Conservation (phyloP, 2,797 vertebrate genomes). For the Simalia tracyae region DNA sequence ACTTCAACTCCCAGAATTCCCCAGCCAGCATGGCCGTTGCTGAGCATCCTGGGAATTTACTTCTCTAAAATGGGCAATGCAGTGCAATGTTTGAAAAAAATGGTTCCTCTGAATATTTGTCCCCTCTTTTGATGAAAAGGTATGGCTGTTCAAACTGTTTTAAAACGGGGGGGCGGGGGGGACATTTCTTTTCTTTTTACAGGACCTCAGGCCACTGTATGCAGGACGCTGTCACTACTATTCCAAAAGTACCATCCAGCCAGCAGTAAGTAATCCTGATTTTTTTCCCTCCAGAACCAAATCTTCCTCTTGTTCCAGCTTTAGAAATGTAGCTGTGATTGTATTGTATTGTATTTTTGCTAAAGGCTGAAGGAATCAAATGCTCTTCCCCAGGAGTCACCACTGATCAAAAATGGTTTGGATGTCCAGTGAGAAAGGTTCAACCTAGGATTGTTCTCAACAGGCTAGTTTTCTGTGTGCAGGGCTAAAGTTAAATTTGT, state of each 20-base stretch:
- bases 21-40: no score
- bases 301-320: background rate
- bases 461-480: background rate
- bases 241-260: conserved; percentile 77
- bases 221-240: conserved; percentile 92
- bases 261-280: conserved; percentile 71
- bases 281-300: background rate
- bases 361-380: no score
- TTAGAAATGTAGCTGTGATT: background rate
- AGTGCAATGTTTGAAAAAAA: background rate
- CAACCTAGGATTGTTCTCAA: background rate
- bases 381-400: no score
- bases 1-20: no score
- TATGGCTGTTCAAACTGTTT: background rate
- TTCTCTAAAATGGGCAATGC: background rate
- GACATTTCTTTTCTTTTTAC: conserved; percentile 42
- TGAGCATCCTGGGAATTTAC: no score
- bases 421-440: background rate
- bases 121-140: background rate
- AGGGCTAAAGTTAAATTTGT: background rate
- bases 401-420: background rate
- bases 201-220: conserved; percentile 94
- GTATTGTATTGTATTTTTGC: no score
- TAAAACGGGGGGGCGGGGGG: background rate
- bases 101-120: background rate